Evolutionary conservation across 2,797 vertebrate species (phyloP).

Genomic region (Catamblyrhynchus diadema): DNA sequence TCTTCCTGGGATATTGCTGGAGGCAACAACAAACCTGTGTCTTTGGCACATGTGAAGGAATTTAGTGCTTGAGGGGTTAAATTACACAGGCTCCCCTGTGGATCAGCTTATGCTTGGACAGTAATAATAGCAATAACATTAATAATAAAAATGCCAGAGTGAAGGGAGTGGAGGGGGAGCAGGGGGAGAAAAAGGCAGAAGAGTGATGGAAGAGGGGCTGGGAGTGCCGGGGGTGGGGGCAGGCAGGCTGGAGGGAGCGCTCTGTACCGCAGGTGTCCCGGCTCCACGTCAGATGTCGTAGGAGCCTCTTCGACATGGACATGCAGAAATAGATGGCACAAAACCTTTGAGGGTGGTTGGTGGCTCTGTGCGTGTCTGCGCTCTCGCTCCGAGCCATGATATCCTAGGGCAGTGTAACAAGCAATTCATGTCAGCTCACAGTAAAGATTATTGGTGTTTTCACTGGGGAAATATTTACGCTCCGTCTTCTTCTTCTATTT

Average conservation of each 20-base stretch:
- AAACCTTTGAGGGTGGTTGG: slow-evolving; percentile 1
- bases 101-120: slow-evolving; percentile 65
- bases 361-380: background rate
- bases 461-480: slow-evolving; percentile 43
- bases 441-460: slow-evolving; percentile 62
- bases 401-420: slow-evolving; percentile 51
- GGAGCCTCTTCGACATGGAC: background rate
- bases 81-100: slow-evolving; percentile 64
- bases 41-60: slow-evolving; percentile 72
- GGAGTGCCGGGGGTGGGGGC: background rate
- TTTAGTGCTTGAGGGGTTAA: slow-evolving; percentile 71
- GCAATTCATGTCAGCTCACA: slow-evolving; percentile 41
- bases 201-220: slow-evolving; percentile 16
- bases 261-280: slow-evolving; percentile 19
- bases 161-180: background rate
- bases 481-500: slow-evolving; percentile 53
- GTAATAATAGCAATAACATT: slow-evolving; percentile 68
- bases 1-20: slow-evolving; percentile 64
- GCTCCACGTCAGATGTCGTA: slow-evolving; percentile 3
- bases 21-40: slow-evolving; percentile 69
- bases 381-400: slow-evolving; percentile 14
- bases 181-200: background rate
- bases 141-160: slow-evolving; percentile 56
- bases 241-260: background rate
- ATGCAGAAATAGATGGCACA: background rate